Evolutionary conservation across 2,113 vertebrate genomes (phyloP).

Genomic region (Siniperca chuatsi): DNA sequence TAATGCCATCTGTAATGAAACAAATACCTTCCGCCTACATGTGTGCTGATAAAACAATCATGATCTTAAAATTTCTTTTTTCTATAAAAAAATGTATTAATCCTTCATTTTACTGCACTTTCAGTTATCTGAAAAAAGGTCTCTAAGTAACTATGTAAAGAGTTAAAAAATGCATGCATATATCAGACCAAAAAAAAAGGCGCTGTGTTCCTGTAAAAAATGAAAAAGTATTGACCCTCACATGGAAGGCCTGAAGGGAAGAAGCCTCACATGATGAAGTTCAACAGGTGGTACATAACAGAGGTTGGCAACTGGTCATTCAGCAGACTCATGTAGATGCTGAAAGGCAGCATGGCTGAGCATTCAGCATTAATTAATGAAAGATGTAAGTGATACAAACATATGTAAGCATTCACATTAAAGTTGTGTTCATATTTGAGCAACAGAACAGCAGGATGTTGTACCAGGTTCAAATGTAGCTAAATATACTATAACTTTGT

Average conservation of each 20-base stretch:
- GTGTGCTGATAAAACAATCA: neutral
- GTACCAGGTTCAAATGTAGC: neutral
- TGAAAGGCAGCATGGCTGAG: neutral
- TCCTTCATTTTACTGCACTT: neutral
- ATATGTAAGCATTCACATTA: neutral
- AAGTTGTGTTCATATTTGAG: neutral
- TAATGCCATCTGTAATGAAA: neutral
- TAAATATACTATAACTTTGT: neutral
- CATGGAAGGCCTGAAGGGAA: conserved; percentile 42
- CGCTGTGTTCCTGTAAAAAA: conserved; percentile 8
- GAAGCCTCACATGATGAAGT: conserved; percentile 58
- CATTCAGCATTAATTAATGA: neutral
- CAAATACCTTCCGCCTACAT: neutral
- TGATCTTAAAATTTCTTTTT: neutral
- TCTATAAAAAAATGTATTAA: neutral
- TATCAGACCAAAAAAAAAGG: conserved; percentile 31
- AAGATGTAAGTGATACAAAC: neutral
- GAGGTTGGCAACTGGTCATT: conserved; percentile 29
- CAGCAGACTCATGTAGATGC: neutral
- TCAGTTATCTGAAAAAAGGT: neutral
- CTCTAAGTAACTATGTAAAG: neutral
- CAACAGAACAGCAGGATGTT: neutral
- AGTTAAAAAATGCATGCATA: conserved; percentile 15
- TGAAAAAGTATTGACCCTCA: conserved; percentile 38
- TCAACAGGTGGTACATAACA: conserved; percentile 6